phyloP scores from a whole-genome alignment of 2,888 invertebrate genomes.

The Dilophus febrilis region DNA sequence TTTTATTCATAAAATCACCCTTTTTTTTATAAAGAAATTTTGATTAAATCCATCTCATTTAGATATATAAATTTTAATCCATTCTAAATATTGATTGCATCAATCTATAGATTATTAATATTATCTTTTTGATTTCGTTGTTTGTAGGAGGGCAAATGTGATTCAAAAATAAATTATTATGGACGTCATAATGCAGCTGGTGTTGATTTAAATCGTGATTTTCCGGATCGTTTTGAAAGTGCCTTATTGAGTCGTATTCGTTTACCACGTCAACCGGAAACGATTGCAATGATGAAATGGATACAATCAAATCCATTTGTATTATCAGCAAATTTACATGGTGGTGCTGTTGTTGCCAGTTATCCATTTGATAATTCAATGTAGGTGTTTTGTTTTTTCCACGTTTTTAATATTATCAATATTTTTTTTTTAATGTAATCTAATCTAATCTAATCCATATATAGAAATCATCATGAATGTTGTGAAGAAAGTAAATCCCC shows the following conservation, averaged over 20 bases:
- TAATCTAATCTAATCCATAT: background rate
- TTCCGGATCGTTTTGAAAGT: conserved; percentile 71
- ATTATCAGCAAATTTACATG: conserved; percentile 85
- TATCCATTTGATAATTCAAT: conserved; percentile 86
- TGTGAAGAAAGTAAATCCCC: conserved; percentile 62
- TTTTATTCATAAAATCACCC: too few species aligned
- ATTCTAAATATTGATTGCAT: too few species aligned
- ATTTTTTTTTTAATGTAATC: background rate
- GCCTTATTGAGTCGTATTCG: conserved; percentile 17
- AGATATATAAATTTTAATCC: too few species aligned
- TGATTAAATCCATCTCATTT: too few species aligned
- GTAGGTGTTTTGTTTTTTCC: conserved; percentile 33
- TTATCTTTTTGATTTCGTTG: conserved; percentile 7
- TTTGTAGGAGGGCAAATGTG: conserved; percentile 61
- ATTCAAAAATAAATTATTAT: conserved; percentile 42
- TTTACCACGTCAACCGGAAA: conserved; percentile 60
- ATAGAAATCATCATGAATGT: conserved; percentile 37
- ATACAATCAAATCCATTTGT: conserved; percentile 75
- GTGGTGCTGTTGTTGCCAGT: conserved; percentile 94
- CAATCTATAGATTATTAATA: background rate
- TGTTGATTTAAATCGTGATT: conserved; percentile 78
- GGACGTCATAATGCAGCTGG: conserved; percentile 71
- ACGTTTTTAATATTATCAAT: conserved; percentile 10
- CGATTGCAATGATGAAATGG: conserved; percentile 77
- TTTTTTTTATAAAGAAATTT: too few species aligned